Evolutionary conservation across 2,888 invertebrate species (phyloP).

Genomic region (Chalcis sispes): DNA sequence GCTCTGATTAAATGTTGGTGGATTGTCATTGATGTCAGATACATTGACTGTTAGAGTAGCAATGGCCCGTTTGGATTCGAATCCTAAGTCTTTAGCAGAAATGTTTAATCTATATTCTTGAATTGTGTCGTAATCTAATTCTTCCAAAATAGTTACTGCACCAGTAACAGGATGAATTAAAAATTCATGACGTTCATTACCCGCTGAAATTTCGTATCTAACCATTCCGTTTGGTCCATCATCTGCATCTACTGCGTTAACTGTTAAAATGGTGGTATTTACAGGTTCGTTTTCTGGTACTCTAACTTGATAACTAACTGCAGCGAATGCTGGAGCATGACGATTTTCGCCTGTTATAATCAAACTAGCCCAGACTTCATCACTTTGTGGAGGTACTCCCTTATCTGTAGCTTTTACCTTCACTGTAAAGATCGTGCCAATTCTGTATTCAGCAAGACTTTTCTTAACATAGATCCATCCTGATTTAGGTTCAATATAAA

Average conservation of each 20-base stretch:
- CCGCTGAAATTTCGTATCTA: slow-evolving; percentile 88
- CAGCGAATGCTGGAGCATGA: slow-evolving; percentile 88
- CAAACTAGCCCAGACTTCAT: slow-evolving; percentile 84
- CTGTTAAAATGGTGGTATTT: slow-evolving; percentile 89
- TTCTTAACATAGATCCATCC: slow-evolving; percentile 89
- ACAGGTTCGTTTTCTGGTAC: slow-evolving; percentile 94
- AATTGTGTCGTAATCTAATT: slow-evolving; percentile 91
- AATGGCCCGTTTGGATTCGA: slow-evolving; percentile 85
- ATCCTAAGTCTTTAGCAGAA: slow-evolving; percentile 91
- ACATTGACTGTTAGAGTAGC: slow-evolving; percentile 90
- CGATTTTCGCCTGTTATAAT: slow-evolving; percentile 91
- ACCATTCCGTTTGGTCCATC: slow-evolving; percentile 93
- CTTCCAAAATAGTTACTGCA: slow-evolving; percentile 86
- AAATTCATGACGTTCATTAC: slow-evolving; percentile 89
- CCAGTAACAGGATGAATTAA: slow-evolving; percentile 87
- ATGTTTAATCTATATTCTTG: slow-evolving; percentile 92
- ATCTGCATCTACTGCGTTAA: slow-evolving; percentile 91
- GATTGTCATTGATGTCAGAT: slow-evolving; percentile 95
- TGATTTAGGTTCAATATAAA: slow-evolving; percentile 84
- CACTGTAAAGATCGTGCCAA: slow-evolving; percentile 79
- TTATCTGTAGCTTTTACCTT: slow-evolving; percentile 88
- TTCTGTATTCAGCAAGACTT: slow-evolving; percentile 79
- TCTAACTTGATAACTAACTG: slow-evolving; percentile 90
- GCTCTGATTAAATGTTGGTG: slow-evolving; percentile 89
- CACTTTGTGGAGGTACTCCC: slow-evolving; percentile 91